Evolutionary conservation across 37 sponge, comb jelly and placozoan species (phyloP).

Genomic region (Agelas oroides): DNA sequence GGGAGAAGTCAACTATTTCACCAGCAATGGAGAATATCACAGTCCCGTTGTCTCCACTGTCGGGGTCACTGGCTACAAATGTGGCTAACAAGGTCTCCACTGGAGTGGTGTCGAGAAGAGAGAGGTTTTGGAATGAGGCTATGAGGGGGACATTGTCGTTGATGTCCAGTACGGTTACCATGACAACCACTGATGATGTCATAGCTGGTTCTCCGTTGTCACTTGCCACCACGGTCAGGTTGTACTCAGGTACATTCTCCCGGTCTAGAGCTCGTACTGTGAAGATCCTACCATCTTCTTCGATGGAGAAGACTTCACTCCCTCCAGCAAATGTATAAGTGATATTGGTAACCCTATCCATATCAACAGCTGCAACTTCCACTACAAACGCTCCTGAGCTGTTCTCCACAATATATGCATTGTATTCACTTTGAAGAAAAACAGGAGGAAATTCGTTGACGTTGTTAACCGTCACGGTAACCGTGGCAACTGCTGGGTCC

Average conservation of each 20-base stretch:
- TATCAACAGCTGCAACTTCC: constrained; percentile 49
- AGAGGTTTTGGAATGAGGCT: constrained; percentile 1
- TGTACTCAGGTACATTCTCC: constrained; percentile 25
- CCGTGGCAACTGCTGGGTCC: background rate
- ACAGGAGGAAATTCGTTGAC: constrained; percentile 73
- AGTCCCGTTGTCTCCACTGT: constrained; percentile 58
- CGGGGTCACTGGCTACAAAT: constrained; percentile 60
- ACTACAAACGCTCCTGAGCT: constrained; percentile 18
- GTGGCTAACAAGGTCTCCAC: constrained; percentile 14
- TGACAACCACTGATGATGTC: constrained; percentile 31
- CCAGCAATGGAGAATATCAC: background rate
- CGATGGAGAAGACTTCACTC: background rate
- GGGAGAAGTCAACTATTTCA: constrained; percentile 1
- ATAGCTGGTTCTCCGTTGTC: constrained; percentile 42
- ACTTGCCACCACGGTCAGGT: constrained; percentile 52
- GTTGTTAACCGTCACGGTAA: constrained; percentile 48
- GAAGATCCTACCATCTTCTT: constrained; percentile 7
- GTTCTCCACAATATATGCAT: constrained; percentile 48
- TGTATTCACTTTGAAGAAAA: constrained; percentile 29
- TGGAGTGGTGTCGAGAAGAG: constrained; percentile 26
- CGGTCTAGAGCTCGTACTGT: constrained; percentile 45
- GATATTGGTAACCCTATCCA: constrained; percentile 56
- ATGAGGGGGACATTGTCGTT: constrained; percentile 80
- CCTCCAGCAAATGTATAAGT: constrained; percentile 11
- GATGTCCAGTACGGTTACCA: constrained; percentile 59